Evolutionary conservation across 2,888 invertebrate genomes (phyloP).

Genomic region (Aphodius granarius): DNA sequence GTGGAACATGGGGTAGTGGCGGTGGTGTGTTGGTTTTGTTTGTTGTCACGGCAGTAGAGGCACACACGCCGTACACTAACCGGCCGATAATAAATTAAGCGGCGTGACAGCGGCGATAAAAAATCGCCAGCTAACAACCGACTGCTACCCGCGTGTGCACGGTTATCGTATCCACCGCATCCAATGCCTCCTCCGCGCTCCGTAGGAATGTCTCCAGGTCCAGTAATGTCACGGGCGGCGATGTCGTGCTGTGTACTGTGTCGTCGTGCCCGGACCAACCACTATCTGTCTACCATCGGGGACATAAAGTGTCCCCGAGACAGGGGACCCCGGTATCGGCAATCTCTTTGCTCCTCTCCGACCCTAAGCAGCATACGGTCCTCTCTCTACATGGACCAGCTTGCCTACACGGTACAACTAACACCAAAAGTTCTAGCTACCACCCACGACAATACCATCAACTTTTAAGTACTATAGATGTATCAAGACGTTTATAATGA

Average conservation of each 20-base stretch:
- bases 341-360: constrained; percentile 8
- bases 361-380: not conserved
- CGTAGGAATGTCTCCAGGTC: constrained; percentile 28
- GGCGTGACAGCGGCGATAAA: constrained; percentile 19
- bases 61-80: not conserved
- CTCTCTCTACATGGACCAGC: not conserved
- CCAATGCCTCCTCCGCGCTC: constrained; percentile 13
- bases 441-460: too few species aligned
- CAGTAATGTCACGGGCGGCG: constrained; percentile 39
- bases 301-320: constrained; percentile 38
- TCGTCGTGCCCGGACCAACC: constrained; percentile 27
- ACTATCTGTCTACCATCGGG: constrained; percentile 42
- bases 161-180: constrained; percentile 3
- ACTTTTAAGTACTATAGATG: too few species aligned
- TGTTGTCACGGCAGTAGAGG: constrained; percentile 2
- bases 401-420: constrained; percentile 9
- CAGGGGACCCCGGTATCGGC: constrained; percentile 17
- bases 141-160: constrained; percentile 11
- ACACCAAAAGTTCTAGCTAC: constrained; percentile 12
- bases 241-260: constrained; percentile 37
- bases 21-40: not conserved
- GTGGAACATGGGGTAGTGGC: not conserved
- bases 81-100: constrained; percentile 16
- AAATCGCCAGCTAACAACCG: constrained; percentile 11
- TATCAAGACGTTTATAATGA: not conserved